phyloP scores from a whole-genome alignment of 2,888 invertebrate genomes.

The Nasonovia ribisnigri region DNA sequence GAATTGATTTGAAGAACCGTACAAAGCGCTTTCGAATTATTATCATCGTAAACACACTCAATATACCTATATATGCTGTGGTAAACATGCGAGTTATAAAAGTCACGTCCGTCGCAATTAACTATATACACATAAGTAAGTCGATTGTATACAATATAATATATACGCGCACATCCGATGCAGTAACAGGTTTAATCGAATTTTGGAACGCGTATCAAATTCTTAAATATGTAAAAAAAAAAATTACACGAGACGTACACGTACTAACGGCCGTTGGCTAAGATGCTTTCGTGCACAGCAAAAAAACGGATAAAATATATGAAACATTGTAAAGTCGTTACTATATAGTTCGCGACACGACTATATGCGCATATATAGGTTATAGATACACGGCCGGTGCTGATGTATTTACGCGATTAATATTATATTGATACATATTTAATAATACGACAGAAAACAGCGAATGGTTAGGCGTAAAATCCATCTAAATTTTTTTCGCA shows the following conservation, averaged over 20 bases:
- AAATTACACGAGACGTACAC: not conserved
- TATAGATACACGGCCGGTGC: not conserved
- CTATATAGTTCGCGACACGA: not conserved
- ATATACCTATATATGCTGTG: not conserved
- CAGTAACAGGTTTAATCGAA: not conserved
- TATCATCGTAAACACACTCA: not conserved
- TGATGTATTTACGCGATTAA: not conserved
- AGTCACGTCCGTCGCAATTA: not conserved
- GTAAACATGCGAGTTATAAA: not conserved
- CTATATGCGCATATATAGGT: not conserved
- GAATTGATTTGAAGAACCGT: not conserved
- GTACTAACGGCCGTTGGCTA: not conserved
- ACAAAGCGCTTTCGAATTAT: not conserved
- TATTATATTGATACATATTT: not conserved
- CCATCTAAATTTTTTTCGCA: conserved; percentile 3
- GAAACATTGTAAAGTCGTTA: conserved; percentile 1
- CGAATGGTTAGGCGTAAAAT: not conserved
- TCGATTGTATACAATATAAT: not conserved
- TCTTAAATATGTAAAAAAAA: not conserved
- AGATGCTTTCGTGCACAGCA: not conserved
- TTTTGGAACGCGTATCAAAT: not conserved
- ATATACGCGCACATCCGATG: not conserved
- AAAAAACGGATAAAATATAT: not conserved
- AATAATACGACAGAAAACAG: not conserved
- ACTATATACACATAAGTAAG: not conserved